Conservation (phyloP, 2,888 invertebrate species). For the Strigamia crassipes region DNA sequence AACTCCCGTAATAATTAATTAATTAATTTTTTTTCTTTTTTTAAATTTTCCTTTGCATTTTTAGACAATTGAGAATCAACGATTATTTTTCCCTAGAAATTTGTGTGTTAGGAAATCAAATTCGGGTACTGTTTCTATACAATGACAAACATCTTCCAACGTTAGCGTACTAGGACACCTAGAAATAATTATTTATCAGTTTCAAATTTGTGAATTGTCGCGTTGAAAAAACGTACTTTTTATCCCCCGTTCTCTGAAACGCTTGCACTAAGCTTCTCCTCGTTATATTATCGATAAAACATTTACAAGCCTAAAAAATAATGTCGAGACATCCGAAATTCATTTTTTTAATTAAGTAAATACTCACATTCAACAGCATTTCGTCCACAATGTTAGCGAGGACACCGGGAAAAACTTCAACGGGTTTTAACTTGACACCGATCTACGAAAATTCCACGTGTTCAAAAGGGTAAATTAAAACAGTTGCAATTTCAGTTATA, state of each 20-base stretch:
- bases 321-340: not conserved
- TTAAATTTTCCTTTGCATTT: not conserved
- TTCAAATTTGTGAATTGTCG: not conserved
- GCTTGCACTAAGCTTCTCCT: slow-evolving; percentile 52
- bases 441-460: not conserved
- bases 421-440: slow-evolving; percentile 61
- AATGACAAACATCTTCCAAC: slow-evolving; percentile 51
- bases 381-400: slow-evolving; percentile 60
- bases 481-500: not conserved
- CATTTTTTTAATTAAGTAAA: not conserved
- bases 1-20: not conserved
- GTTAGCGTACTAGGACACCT: slow-evolving; percentile 50
- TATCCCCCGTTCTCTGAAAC: slow-evolving; percentile 50
- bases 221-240: not conserved
- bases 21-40: too few species aligned
- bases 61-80: not conserved
- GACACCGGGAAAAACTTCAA: slow-evolving; percentile 62
- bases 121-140: slow-evolving; percentile 51
- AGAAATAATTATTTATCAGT: slow-evolving; percentile 19
- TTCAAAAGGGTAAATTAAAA: not conserved
- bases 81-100: slow-evolving; percentile 49
- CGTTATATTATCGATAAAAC: slow-evolving; percentile 53
- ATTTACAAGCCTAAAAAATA: slow-evolving; percentile 44
- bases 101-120: slow-evolving; percentile 53
- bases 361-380: slow-evolving; percentile 57